Conservation (phyloP, 23 tunicate species). For the Diplosoma virens region DNA sequence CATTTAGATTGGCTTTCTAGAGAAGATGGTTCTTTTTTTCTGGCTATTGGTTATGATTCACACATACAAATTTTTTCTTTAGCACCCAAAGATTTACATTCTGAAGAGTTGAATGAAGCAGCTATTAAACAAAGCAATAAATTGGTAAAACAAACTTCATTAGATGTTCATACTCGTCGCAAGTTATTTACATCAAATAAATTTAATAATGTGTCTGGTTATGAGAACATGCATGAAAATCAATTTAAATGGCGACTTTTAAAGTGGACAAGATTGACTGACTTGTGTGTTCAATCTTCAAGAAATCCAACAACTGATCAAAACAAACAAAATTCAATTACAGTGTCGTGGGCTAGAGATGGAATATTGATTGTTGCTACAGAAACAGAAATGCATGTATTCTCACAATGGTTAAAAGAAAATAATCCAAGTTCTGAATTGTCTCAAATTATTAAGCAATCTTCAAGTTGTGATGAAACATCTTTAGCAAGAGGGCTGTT, state of each 20-base stretch:
- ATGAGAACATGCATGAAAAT: neutral
- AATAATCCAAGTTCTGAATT: neutral
- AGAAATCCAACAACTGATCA: neutral
- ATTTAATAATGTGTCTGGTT: neutral
- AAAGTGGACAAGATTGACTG: constrained; percentile 39
- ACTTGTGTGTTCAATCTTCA: constrained; percentile 3
- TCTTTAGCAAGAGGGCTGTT: constrained; percentile 18
- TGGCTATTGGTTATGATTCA: constrained; percentile 47
- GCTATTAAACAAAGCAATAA: neutral
- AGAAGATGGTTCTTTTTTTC: constrained; percentile 78
- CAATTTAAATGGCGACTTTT: constrained; percentile 34
- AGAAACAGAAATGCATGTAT: constrained; percentile 89
- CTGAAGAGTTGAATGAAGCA: constrained; percentile 2
- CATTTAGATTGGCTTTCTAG: constrained; percentile 86
- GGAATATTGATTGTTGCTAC: constrained; percentile 85
- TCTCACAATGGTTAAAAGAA: constrained; percentile 70
- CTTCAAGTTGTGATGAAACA: neutral
- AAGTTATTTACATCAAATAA: constrained; percentile 45
- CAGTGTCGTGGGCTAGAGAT: constrained; percentile 91
- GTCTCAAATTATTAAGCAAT: neutral
- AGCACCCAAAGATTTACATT: constrained; percentile 49
- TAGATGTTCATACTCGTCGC: constrained; percentile 73
- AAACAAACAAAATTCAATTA: neutral
- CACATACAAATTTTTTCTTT: constrained; percentile 59
- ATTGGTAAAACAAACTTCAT: constrained; percentile 47